Evolutionary conservation across 2,113 vertebrate genomes (phyloP).

Genomic region (Prolemur simus): DNA sequence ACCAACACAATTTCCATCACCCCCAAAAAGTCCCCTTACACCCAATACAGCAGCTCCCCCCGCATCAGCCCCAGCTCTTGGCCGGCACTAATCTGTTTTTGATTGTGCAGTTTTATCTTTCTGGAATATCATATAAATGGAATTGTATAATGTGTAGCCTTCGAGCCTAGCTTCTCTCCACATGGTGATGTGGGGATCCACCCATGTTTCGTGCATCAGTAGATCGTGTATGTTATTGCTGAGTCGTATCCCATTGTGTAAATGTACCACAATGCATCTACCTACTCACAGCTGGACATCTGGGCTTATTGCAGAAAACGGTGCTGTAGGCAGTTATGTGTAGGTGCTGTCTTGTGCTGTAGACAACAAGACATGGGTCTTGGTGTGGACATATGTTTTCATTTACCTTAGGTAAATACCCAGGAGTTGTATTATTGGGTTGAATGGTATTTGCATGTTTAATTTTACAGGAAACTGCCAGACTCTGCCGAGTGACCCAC

Average conservation of each 20-base stretch:
- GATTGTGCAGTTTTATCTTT: not conserved
- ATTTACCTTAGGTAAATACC: not conserved
- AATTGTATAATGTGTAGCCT: too few relatives aligned
- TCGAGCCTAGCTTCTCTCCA: not conserved
- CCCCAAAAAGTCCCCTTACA: not conserved
- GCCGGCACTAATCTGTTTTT: not conserved
- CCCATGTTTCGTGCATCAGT: not conserved
- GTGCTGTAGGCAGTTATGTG: not conserved
- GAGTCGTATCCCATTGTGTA: not conserved
- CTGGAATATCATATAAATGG: not conserved
- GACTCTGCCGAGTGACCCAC: fast-evolving
- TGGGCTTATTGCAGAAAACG: too few relatives aligned
- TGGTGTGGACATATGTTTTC: not conserved
- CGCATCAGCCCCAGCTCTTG: not conserved
- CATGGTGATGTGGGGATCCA: not conserved
- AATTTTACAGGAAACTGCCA: not conserved
- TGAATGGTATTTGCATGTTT: too few relatives aligned
- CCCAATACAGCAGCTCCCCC: too few relatives aligned
- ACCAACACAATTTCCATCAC: not conserved
- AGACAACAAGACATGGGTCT: not conserved
- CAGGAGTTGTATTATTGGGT: not conserved
- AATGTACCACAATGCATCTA: not conserved
- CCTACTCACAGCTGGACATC: not conserved
- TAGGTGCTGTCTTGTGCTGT: too few relatives aligned
- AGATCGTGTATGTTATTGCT: not conserved